Evolutionary conservation across 2,888 invertebrate genomes (phyloP).

Genomic region (Napeogenes inachia): DNA sequence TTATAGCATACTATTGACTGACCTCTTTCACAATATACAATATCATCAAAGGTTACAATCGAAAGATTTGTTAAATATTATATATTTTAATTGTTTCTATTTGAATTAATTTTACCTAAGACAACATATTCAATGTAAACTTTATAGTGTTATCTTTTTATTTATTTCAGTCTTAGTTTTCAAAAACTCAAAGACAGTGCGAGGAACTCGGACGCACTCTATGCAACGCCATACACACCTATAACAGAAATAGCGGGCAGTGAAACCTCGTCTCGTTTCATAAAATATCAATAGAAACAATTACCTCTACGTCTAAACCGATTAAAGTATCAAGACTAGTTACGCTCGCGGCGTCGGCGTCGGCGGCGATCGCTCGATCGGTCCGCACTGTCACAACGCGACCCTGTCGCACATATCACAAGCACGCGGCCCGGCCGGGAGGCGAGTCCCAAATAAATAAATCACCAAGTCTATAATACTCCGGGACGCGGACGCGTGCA

Average conservation of each 20-base stretch:
- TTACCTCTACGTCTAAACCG: conserved; percentile 50
- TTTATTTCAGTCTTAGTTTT: conserved; percentile 76
- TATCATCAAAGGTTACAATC: conserved; percentile 63
- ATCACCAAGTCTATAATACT: conserved; percentile 72
- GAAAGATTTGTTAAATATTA: conserved; percentile 73
- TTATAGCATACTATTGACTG: conserved; percentile 61
- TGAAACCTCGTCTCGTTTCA: conserved; percentile 47
- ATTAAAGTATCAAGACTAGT: conserved; percentile 57
- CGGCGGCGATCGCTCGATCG: conserved; percentile 31
- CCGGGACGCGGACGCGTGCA: conserved; percentile 55
- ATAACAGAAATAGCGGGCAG: conserved; percentile 49
- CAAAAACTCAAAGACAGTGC: conserved; percentile 70
- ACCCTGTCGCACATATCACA: conserved; percentile 48
- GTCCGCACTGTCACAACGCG: conserved; percentile 38
- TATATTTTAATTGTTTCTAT: conserved; percentile 73
- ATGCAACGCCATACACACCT: conserved; percentile 45
- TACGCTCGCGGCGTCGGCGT: conserved; percentile 38
- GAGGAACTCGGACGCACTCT: conserved; percentile 57
- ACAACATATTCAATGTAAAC: conserved; percentile 73
- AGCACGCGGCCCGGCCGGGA: conserved; percentile 34
- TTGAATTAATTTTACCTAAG: conserved; percentile 75
- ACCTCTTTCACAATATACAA: conserved; percentile 62
- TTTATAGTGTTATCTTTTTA: conserved; percentile 72
- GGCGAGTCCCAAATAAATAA: conserved; percentile 68
- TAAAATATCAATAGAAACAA: conserved; percentile 53